Percentiles rank a stretch among this genome's conserved stretches.
Evolutionary conservation across 1,140 invertebrate species (phyloP).

Genomic region (Babylonia areolata): DNA sequence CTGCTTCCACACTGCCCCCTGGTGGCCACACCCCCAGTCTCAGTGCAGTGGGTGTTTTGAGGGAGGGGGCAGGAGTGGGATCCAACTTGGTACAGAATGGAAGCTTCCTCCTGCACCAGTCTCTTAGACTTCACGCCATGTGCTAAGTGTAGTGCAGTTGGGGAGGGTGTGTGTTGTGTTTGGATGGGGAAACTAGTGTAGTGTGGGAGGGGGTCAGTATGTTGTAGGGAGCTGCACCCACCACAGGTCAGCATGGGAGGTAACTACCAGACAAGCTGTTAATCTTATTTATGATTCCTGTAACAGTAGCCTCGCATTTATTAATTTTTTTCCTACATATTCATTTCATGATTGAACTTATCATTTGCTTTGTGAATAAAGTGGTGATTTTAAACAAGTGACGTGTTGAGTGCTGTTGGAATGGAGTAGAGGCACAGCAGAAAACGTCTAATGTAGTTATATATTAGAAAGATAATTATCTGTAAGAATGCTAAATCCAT

Average conservation of each 20-base stretch:
- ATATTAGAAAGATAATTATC: no score
- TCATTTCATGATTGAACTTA: not conserved
- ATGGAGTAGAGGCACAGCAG: no score
- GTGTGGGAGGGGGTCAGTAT: not conserved
- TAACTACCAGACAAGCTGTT: not conserved
- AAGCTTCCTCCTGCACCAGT: not conserved
- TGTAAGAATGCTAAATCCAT: no score
- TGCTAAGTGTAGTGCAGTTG: not conserved
- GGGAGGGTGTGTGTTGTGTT: no score
- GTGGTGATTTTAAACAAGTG: not conserved
- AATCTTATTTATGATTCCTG: not conserved
- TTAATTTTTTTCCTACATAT: not conserved
- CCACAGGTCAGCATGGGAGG: not conserved
- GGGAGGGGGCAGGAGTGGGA: no score
- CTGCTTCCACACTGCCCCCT: no score
- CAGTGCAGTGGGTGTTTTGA: no score
- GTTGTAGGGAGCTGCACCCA: not conserved
- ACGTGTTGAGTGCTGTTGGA: not conserved
- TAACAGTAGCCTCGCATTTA: not conserved
- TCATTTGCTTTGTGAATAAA: slow-evolving; percentile 10
- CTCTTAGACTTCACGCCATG: not conserved
- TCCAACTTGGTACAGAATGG: not conserved
- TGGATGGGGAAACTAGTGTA: not conserved
- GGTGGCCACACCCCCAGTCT: no score
- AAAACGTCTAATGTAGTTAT: no score